phyloP scores from a whole-genome alignment of 2,888 invertebrate species.

The Trypoxylon attenuatum region DNA sequence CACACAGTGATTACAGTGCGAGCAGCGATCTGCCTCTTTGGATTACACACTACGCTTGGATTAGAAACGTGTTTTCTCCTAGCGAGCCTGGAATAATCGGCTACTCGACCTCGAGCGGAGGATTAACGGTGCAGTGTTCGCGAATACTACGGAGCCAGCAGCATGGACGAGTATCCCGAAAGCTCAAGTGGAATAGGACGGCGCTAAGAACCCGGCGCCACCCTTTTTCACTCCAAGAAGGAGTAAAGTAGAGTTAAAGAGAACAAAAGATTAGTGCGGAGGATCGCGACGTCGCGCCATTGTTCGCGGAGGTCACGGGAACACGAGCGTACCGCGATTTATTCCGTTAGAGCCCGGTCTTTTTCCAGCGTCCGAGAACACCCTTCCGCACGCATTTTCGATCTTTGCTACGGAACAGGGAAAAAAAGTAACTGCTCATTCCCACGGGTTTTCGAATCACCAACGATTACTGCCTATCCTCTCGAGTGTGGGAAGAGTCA shows the following conservation, averaged over 20 bases:
- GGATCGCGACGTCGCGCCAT: slow-evolving; percentile 28
- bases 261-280: background rate
- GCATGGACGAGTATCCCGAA: background rate
- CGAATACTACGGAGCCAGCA: background rate
- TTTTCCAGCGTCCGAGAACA: no score
- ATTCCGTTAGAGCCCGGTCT: background rate
- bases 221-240: background rate
- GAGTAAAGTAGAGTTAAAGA: slow-evolving; percentile 4
- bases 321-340: slow-evolving; percentile 7
- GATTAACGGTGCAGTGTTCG: slow-evolving; percentile 38
- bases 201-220: slow-evolving; percentile 1
- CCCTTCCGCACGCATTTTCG: no score
- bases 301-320: slow-evolving; percentile 30
- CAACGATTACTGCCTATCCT: background rate
- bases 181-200: background rate
- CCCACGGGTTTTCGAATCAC: background rate
- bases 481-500: background rate
- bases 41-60: background rate
- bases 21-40: background rate
- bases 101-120: slow-evolving; percentile 1
- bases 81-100: background rate
- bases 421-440: background rate
- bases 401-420: no score
- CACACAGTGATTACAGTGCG: background rate
- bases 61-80: background rate